phyloP scores from a whole-genome alignment of 2,888 invertebrate genomes.

The Mycalesis mineus region DNA sequence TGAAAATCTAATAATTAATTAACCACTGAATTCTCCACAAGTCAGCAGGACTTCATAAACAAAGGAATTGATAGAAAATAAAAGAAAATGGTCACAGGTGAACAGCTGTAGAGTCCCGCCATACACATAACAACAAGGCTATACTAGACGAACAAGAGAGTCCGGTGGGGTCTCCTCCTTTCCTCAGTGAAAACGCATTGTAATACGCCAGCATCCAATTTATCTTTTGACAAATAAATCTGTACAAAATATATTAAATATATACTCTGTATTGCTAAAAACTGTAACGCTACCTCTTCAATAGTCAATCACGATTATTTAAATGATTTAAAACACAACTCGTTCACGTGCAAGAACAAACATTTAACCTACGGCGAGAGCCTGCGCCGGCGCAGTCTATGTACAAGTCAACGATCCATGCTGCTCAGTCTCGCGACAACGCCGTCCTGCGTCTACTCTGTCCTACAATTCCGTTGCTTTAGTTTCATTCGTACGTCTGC shows the following conservation, averaged over 20 bases:
- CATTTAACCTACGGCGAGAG: constrained; percentile 61
- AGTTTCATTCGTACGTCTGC: constrained; percentile 66
- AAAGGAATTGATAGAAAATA: constrained; percentile 71
- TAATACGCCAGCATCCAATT: constrained; percentile 78
- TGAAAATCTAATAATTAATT: constrained; percentile 63
- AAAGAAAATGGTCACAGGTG: constrained; percentile 46
- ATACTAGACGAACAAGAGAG: constrained; percentile 56
- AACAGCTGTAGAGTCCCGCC: constrained; percentile 23
- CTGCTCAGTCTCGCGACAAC: constrained; percentile 57
- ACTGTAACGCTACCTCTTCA: constrained; percentile 77
- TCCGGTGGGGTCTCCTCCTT: constrained; percentile 60
- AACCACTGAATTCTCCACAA: constrained; percentile 75
- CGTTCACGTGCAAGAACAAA: constrained; percentile 74
- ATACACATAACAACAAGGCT: constrained; percentile 21
- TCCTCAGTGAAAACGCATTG: constrained; percentile 75
- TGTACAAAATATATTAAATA: constrained; percentile 80
- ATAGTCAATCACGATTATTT: constrained; percentile 77
- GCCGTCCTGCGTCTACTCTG: constrained; percentile 58
- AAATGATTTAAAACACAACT: constrained; percentile 78
- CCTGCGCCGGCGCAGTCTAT: constrained; percentile 58
- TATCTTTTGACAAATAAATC: constrained; percentile 79
- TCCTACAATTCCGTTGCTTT: constrained; percentile 67
- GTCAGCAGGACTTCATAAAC: constrained; percentile 75
- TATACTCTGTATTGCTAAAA: constrained; percentile 79
- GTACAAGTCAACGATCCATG: constrained; percentile 72